A percentile compares a stretch with the other conserved stretches of the same genome.
phyloP scores from a whole-genome alignment of 1,140 invertebrate species.

The Cryptotermes secundus region DNA sequence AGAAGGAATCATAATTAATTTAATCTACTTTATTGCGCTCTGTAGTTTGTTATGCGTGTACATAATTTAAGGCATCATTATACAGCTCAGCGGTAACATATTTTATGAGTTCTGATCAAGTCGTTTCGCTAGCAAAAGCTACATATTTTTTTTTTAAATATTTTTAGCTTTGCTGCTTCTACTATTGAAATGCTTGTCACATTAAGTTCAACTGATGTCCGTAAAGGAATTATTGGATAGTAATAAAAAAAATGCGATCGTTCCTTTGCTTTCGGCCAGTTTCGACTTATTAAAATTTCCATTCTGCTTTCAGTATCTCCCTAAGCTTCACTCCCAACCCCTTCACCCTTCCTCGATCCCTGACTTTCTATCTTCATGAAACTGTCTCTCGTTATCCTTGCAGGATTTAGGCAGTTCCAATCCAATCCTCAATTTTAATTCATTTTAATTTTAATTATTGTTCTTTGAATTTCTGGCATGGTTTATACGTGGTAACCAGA shows the following conservation, averaged over 20 bases:
- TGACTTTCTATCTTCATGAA: background rate
- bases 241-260: background rate
- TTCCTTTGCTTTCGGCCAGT: background rate
- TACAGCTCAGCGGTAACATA: background rate
- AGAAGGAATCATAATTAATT: too few relatives aligned
- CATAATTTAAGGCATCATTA: background rate
- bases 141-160: background rate
- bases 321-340: background rate
- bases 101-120: background rate
- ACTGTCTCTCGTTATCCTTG: background rate
- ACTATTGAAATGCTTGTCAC: background rate
- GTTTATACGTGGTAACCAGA: background rate
- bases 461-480: background rate
- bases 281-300: background rate
- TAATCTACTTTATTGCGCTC: too few relatives aligned
- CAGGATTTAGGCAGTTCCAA: background rate
- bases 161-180: background rate
- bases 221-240: background rate
- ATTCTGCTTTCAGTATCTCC: background rate
- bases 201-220: background rate
- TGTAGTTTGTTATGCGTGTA: background rate
- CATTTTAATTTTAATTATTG: background rate
- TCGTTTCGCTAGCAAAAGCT: background rate
- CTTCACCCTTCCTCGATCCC: background rate
- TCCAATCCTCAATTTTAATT: background rate